Base-by-base conservation (phyloP, 2,113 vertebrate genomes). In the Gymnobelideus leadbeateri region DNA sequence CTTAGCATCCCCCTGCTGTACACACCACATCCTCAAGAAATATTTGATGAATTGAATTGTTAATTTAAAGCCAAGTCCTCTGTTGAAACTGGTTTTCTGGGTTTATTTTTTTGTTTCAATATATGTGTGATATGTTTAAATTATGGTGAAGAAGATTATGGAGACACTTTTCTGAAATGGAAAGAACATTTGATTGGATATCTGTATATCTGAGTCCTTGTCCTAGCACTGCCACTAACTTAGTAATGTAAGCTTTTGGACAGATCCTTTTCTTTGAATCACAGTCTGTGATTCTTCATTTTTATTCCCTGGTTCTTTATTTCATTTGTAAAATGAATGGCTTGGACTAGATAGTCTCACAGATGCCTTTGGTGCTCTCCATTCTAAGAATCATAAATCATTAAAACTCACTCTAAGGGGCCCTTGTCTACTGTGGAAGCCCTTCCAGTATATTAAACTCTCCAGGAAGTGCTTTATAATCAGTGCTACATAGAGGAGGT, bases 21-120 rank as follows among this genome's bases (percentile, higher is more conserved):
- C 19, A 21, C n/a, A 61, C 10, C 19, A n/a, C n/a, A 43, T n/a
- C 37, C 12, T 77, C 61, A 77, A 77, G 31, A 77, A 37, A 19
- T n/a, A 77, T 77, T 16, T n/a, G 37, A 19, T 84, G 28, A 1
- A 91, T 90, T 84, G 46, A 95, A 26, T 84, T 91, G 46, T 92
- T 84, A 49, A 50, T 9, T 57, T 90, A 25, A 95, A 96, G 50
- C n/a, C 47, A 90, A n/a, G 47, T 89, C 92, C 91, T 92, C 16
- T 54, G 43, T 96, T n/a, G 91, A 31, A 95, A 93, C 3, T 93
- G 91, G 31, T 8, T 94, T 94, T 96, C 91, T 90, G 93, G 12
- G 21, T 94, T 94, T 37, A 26, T 43, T 93, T 10, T 10, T 94
- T 77, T 91, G 28, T 26, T 93, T 37, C n/a, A 61, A 31, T 3